These are phyloP conservation scores for Thalassophryne amazonica DNA, from an alignment of 2,797 vertebrate species.

Conservation along the genomic window DNA sequence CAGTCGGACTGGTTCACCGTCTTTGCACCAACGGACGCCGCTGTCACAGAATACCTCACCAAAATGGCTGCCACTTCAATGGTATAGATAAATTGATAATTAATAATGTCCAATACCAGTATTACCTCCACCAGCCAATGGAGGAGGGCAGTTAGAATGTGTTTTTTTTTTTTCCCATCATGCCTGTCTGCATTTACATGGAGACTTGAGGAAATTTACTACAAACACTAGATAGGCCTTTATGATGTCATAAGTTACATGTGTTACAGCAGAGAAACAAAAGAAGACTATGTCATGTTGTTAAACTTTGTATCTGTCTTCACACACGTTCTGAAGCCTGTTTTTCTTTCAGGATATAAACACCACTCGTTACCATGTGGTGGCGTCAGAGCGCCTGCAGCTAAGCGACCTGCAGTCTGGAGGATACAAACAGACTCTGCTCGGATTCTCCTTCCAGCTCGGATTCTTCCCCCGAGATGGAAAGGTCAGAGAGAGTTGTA, in stretches of 20 bases:
- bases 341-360: slow-evolving; percentile 76
- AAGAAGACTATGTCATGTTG: no score
- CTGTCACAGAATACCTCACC: slow-evolving; percentile 79
- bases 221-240: no score
- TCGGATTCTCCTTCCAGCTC: slow-evolving; percentile 85
- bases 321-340: no score
- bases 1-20: slow-evolving; percentile 79
- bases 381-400: slow-evolving; percentile 81
- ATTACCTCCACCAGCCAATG: no score
- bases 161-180: background rate
- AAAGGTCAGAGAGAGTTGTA: slow-evolving; percentile 73
- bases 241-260: no score
- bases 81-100: slow-evolving; percentile 62
- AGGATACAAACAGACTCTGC: slow-evolving; percentile 86
- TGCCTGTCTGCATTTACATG: no score
- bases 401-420: slow-evolving; percentile 81
- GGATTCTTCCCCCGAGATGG: slow-evolving; percentile 77
- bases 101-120: no score
- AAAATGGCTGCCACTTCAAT: slow-evolving; percentile 69
- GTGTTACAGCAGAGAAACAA: no score
- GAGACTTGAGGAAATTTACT: no score
- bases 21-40: slow-evolving; percentile 85
- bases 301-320: no score
- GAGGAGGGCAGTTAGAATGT: background rate
- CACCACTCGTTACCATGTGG: slow-evolving; percentile 82